Percentiles rank a stretch among this genome's conserved stretches.
Conservation (phyloP, 2,797 vertebrate species). For the Vultur gryphus region DNA sequence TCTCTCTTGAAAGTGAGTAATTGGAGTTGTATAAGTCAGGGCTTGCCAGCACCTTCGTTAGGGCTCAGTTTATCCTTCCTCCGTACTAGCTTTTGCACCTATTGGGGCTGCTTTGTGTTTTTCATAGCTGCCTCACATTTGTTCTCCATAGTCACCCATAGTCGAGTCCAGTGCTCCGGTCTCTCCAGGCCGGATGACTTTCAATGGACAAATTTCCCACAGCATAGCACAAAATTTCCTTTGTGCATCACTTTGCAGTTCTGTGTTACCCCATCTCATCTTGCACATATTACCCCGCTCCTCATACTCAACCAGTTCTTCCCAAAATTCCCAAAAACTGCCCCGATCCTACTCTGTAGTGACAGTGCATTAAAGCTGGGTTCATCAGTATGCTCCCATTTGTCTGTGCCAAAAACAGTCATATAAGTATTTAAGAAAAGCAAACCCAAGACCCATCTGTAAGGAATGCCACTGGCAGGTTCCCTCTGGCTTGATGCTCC, state of each 20-base stretch:
- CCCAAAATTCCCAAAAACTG: not conserved
- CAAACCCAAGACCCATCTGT: not conserved
- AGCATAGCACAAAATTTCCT: not conserved
- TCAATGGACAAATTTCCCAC: not conserved
- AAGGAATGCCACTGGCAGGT: not conserved
- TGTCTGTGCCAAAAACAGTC: not conserved
- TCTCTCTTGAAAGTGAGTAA: not conserved
- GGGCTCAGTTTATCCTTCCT: not conserved
- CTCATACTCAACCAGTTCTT: not conserved
- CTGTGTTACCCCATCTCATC: not conserved
- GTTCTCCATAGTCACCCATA: not conserved
- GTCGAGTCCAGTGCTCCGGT: not conserved
- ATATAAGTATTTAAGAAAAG: not conserved
- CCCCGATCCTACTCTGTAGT: not conserved
- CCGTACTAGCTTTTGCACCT: not conserved
- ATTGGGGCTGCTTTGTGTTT: not conserved
- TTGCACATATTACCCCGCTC: rapidly evolving
- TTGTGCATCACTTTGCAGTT: not conserved
- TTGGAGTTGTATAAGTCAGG: not conserved
- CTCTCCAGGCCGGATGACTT: not conserved
- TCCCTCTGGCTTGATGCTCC: not conserved
- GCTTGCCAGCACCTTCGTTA: not conserved
- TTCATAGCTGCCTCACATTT: rapidly evolving
- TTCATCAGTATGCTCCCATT: not conserved
- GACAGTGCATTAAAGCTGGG: not conserved